Base-by-base conservation (phyloP, 2,888 invertebrate species). In the Sesia apiformis region DNA sequence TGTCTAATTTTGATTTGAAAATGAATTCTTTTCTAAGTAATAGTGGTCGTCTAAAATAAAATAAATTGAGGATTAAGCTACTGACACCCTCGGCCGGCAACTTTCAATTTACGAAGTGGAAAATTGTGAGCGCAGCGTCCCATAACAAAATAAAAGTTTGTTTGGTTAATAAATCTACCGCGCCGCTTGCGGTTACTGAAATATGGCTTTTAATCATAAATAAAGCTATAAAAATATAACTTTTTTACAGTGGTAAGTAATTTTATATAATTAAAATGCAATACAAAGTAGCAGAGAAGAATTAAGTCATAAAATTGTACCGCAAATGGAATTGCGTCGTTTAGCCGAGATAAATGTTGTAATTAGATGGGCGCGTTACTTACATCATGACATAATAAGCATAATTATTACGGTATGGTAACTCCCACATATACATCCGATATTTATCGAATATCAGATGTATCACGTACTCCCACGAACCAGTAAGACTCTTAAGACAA, bases 121-220 rank as follows among this genome's bases (percentile, higher is more conserved):
- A 69, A 70, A 70, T 70, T 69, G 69, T 63, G 60, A 63, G 63
- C 58, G 61, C 65, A 60, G 53, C 62, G 64, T 58, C 61, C 63
- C 61, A 62, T 61, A 64, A 65, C 63, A 56, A 70, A 66, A 68
- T 70, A 66, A 66, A 66, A 66, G 63, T 61, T 66, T 64, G 63
- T 61, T 61, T 60, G 61, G 6, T 43, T 43, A 43, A 43, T 43
- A 43, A 43, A 8, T n/a, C 46, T 4, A 46, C 4, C 46, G 3
- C n/a, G 8, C 8, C 23, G 23, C n/a, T 46, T 6, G 43, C 43
- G 43, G n/a, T 46, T 46, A 46, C 8, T 60, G 65, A 46, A 8
- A 46, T 7, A 23, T 8, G 7, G 23, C 7, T 43, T n/a, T 7
- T 23, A 23, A 23, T 23, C 2, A 23, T 2, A 7, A 40, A 51